phyloP scores from a whole-genome alignment of 2,113 vertebrate species.

The Protobothrops mucrosquamatus region DNA sequence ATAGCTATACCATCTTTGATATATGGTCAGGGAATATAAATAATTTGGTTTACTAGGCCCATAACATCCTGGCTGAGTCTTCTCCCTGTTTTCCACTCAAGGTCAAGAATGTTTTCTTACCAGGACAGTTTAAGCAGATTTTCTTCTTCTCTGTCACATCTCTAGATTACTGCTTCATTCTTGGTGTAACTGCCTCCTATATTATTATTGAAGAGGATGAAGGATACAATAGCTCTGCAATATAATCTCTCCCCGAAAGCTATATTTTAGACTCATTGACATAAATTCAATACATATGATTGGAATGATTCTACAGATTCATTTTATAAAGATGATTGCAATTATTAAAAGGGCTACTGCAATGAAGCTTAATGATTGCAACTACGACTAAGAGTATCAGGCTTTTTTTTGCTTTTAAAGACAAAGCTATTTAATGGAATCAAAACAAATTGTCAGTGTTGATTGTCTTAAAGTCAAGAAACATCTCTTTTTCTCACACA shows the following conservation, averaged over 20 bases:
- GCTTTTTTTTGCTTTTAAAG: not conserved
- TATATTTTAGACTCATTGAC: not conserved
- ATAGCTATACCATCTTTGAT: not conserved
- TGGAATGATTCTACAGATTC: not conserved
- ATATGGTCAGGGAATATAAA: not conserved
- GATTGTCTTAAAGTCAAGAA: not conserved
- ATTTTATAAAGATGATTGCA: not conserved
- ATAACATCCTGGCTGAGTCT: not conserved
- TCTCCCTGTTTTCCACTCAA: not conserved
- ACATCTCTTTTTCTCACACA: not conserved
- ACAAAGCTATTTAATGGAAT: not conserved
- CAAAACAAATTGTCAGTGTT: not conserved
- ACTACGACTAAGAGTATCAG: not conserved
- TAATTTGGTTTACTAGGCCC: not conserved
- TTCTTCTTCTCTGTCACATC: not conserved
- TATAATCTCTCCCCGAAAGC: not conserved
- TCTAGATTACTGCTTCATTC: not conserved
- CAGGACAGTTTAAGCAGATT: not conserved
- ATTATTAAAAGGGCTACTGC: not conserved
- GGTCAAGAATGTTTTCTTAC: not conserved
- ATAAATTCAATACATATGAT: slow-evolving; percentile 11
- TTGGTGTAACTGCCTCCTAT: not conserved
- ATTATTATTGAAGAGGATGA: not conserved
- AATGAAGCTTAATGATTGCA: not conserved
- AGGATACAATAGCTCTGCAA: not conserved